Evolutionary conservation across 1,140 invertebrate species (phyloP).

Genomic region (Stegodyphus dumicola): DNA sequence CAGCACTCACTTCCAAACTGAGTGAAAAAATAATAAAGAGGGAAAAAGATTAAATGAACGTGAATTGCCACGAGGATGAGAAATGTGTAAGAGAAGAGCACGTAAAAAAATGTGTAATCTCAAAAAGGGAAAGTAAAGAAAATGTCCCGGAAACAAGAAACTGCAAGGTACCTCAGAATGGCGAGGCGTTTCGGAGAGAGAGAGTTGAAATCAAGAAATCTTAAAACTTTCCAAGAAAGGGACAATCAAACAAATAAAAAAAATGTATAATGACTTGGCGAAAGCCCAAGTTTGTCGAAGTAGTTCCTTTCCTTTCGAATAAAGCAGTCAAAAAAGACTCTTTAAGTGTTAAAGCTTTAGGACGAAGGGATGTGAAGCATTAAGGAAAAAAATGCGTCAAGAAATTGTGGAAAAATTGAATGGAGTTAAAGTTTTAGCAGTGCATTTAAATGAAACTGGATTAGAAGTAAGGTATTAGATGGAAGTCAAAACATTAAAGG

Average conservation of each 20-base stretch:
- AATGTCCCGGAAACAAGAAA: slow-evolving; percentile 29
- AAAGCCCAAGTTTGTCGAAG: slow-evolving; percentile 30
- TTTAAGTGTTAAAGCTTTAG: slow-evolving; percentile 36
- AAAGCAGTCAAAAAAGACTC: slow-evolving; percentile 1
- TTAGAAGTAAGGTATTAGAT: too few relatives aligned
- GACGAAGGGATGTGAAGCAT: neutral
- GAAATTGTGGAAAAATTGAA: too few relatives aligned
- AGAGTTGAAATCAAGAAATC: slow-evolving; percentile 30
- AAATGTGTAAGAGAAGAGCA: neutral
- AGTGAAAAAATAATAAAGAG: neutral
- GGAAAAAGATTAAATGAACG: slow-evolving; percentile 30
- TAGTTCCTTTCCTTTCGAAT: slow-evolving; percentile 47
- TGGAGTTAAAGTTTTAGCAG: too few relatives aligned
- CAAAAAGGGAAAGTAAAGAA: slow-evolving; percentile 7
- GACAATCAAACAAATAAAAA: slow-evolving; percentile 32
- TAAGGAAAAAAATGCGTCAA: too few relatives aligned
- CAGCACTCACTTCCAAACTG: too few relatives aligned
- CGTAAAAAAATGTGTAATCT: neutral
- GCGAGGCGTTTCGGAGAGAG: slow-evolving; percentile 17
- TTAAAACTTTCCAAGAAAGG: slow-evolving; percentile 26
- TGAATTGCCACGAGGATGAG: neutral
- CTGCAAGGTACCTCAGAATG: neutral
- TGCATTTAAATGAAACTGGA: too few relatives aligned
- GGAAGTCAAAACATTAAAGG: too few relatives aligned
- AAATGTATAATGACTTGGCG: slow-evolving; percentile 49